Conservation (phyloP, 2,113 vertebrate genomes). For the Maccullochella peelii region DNA sequence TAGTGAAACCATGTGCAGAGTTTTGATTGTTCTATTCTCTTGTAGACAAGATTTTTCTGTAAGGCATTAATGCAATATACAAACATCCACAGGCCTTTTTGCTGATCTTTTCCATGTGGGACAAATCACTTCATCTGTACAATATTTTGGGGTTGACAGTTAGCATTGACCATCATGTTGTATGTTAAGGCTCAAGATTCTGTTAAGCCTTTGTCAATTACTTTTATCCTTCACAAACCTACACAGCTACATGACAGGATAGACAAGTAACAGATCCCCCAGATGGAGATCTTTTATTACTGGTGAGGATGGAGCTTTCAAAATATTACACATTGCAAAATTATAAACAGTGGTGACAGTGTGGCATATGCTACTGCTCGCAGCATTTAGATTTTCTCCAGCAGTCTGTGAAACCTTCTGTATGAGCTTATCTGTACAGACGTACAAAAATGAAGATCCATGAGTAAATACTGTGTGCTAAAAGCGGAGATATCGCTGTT, state of each 20-base stretch:
- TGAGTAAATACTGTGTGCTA: not conserved
- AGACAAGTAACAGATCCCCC: not conserved
- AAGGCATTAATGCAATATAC: not conserved
- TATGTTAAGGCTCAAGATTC: not conserved
- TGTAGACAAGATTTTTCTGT: not conserved
- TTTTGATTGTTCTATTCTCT: slow-evolving; percentile 10
- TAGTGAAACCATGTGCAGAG: slow-evolving; percentile 25
- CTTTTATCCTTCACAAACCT: not conserved
- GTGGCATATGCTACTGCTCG: slow-evolving; percentile 1
- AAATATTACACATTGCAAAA: slow-evolving; percentile 7
- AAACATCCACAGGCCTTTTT: not conserved
- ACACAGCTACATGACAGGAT: not conserved
- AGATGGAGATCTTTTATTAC: not conserved
- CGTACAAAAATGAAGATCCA: not conserved
- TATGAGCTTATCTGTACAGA: not conserved
- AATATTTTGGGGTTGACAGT: not conserved
- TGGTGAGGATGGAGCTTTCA: not conserved
- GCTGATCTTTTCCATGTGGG: not conserved
- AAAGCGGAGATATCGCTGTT: not conserved
- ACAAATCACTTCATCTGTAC: not conserved
- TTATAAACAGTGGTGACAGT: slow-evolving; percentile 20
- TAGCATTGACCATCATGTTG: not conserved
- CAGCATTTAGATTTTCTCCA: not conserved
- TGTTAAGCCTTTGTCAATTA: not conserved
- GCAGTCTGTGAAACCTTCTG: not conserved